Percentiles rank a stretch among this genome's conserved stretches.
Evolutionary conservation across 2,888 invertebrate genomes (phyloP).

Genomic region (Standfussiana lucernea): DNA sequence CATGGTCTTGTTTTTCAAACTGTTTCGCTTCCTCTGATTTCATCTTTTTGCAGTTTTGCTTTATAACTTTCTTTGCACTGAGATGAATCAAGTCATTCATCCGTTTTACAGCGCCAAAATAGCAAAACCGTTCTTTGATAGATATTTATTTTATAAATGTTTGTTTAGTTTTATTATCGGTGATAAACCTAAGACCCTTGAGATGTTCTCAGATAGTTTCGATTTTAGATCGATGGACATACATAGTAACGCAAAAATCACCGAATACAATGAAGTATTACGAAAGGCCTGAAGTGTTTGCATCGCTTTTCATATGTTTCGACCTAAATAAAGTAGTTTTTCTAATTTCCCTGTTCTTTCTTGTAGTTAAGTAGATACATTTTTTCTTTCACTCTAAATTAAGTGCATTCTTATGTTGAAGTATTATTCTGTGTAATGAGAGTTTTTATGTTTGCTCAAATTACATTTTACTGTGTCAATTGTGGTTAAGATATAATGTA

Average conservation of each 20-base stretch:
- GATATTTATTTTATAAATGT: background rate
- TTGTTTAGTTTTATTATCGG: conserved; percentile 15
- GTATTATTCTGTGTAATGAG: conserved; percentile 51
- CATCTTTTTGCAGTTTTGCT: conserved; percentile 27
- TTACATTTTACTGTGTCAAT: conserved; percentile 63
- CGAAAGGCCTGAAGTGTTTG: background rate
- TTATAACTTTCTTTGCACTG: conserved; percentile 41
- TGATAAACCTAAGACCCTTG: conserved; percentile 12
- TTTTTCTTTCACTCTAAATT: conserved; percentile 34
- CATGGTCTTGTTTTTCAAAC: conserved; percentile 52
- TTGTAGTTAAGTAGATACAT: background rate
- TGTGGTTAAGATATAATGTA: conserved; percentile 61
- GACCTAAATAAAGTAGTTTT: conserved; percentile 11
- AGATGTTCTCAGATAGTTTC: background rate
- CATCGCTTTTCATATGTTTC: conserved; percentile 1
- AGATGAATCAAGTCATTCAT: conserved; percentile 23
- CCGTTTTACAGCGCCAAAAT: background rate
- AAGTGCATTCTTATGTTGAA: conserved; percentile 47
- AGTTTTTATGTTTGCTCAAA: conserved; percentile 52
- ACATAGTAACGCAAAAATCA: conserved; percentile 6
- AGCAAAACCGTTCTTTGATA: background rate
- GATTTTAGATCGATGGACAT: background rate
- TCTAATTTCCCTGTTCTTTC: conserved; percentile 25
- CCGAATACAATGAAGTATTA: background rate
- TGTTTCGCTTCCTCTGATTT: conserved; percentile 31